phyloP scores from a whole-genome alignment of 1,140 invertebrate species.

The Dendroctonus valens region DNA sequence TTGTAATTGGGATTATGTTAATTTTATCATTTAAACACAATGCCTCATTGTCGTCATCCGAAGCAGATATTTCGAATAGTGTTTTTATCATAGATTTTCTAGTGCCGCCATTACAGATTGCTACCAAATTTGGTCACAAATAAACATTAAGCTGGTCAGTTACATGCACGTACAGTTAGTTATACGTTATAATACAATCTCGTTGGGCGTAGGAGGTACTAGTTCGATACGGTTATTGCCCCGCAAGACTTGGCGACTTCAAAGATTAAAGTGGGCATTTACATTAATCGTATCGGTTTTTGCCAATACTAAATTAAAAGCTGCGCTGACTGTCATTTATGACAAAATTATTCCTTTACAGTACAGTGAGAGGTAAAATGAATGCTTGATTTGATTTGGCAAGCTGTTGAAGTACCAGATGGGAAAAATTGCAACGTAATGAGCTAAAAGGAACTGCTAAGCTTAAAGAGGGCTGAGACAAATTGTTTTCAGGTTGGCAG shows the following conservation, averaged over 20 bases:
- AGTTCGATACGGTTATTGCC: slow-evolving; percentile 28
- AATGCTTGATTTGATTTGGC: too few species aligned
- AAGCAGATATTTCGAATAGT: too few species aligned
- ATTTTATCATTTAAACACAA: too few species aligned
- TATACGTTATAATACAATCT: slow-evolving; percentile 26
- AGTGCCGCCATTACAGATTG: slow-evolving; percentile 9
- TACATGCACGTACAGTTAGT: slow-evolving; percentile 23
- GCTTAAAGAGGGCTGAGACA: too few species aligned
- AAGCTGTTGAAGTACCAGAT: too few species aligned
- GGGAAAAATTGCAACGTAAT: too few species aligned
- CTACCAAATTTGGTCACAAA: slow-evolving; percentile 22
- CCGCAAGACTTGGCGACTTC: slow-evolving; percentile 18
- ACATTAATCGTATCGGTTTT: slow-evolving; percentile 25
- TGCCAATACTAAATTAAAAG: slow-evolving; percentile 8
- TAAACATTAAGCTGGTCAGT: slow-evolving; percentile 30
- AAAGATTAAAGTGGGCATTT: slow-evolving; percentile 25
- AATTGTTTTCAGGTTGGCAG: too few species aligned
- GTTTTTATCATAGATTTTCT: slow-evolving; percentile 23
- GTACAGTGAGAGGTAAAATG: too few species aligned
- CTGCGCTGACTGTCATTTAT: slow-evolving; percentile 9
- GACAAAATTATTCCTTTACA: background rate
- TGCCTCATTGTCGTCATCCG: too few species aligned
- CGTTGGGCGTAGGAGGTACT: slow-evolving; percentile 24
- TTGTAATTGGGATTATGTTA: too few species aligned
- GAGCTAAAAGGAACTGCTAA: too few species aligned